Base-by-base conservation (phyloP, 2,113 vertebrate species). In the Phoenicopterus ruber region DNA sequence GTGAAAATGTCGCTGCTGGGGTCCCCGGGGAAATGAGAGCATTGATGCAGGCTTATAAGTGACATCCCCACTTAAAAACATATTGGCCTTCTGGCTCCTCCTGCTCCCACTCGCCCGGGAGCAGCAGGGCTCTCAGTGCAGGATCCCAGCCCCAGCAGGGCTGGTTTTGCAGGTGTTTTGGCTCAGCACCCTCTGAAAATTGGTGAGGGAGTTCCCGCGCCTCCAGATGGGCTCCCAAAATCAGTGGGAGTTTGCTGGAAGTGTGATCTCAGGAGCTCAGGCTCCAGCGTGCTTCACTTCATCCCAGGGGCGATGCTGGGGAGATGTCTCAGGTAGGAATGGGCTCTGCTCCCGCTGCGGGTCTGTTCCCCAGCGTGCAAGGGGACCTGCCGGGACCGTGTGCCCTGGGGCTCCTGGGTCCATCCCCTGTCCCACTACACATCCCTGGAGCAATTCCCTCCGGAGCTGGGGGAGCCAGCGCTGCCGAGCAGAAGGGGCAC, bases 51-150 rank as follows among this genome's bases (percentile, higher is more conserved):
- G 65, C 38, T 86, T 54, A 1, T 46, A 59, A 89, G 50, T 42
- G 24, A 59, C 44, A 74, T 32, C n/a, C 8, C 13, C 25, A 44
- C 76, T 86, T 73, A 42, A 72, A 70, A 72, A 38, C 17, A 3
- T 4, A 36, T 36, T 28, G 25, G 6, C 61, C 44, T 62, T 77
- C 54, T 38, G 24, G 34, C 42, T 38, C 9, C 57, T 79, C 34
- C 49, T n/a, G 50, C 32, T 70, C 32, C 32, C 13, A 7, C 57
- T 85, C 5, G 0, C 32, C 82, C 34, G 49, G 67, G 36, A 88
- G 57, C 66, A 62, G 42, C 1, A 0, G 24, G 49, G 55, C 61
- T 54, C 73, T 17, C 0, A 0, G 29, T 34, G 69, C 26, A 28
- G 49, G 65, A 46, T 78, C 22, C 55, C 16, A 14, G 42, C 36